These are phyloP conservation scores for Stichopus chloronotus DNA, from an alignment of 35 echinoderm and acorn worm genomes.

Conservation along the genomic window DNA sequence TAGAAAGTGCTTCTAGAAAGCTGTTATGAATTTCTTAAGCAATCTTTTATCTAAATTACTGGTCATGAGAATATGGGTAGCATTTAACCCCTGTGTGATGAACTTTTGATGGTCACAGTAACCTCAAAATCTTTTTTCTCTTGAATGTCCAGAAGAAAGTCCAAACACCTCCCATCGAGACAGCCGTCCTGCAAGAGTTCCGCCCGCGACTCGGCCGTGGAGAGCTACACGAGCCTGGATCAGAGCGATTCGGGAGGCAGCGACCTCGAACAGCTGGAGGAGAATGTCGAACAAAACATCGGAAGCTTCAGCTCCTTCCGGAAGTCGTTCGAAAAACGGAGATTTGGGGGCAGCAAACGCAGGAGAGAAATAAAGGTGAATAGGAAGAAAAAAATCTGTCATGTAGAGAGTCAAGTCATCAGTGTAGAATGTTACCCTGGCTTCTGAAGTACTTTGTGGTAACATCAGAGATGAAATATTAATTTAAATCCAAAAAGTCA, in stretches of 20 bases:
- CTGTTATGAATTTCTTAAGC: too few species aligned
- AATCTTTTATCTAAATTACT: too few species aligned
- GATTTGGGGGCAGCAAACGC: slow-evolving; percentile 33
- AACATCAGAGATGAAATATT: too few species aligned
- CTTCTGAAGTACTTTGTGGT: too few species aligned
- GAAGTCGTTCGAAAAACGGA: slow-evolving; percentile 68
- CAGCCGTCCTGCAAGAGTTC: slow-evolving; percentile 65
- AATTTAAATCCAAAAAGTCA: too few species aligned
- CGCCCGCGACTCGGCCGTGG: slow-evolving; percentile 60
- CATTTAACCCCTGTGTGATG: background rate
- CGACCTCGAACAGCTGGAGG: slow-evolving; percentile 49
- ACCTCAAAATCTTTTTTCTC: background rate
- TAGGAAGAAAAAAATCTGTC: background rate
- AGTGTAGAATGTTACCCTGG: background rate
- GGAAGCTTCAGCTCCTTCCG: slow-evolving; percentile 65
- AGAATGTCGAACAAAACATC: slow-evolving; percentile 34
- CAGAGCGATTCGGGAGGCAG: slow-evolving; percentile 70
- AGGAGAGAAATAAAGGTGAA: slow-evolving; percentile 54
- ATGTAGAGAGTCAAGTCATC: background rate
- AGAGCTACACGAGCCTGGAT: slow-evolving; percentile 55
- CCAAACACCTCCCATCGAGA: slow-evolving; percentile 42
- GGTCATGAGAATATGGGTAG: background rate
- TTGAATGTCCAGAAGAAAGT: slow-evolving; percentile 69
- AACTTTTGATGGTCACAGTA: background rate
- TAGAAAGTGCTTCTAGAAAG: too few species aligned